Conservation (phyloP, 2,888 invertebrate genomes). For the Panopea generosa region DNA sequence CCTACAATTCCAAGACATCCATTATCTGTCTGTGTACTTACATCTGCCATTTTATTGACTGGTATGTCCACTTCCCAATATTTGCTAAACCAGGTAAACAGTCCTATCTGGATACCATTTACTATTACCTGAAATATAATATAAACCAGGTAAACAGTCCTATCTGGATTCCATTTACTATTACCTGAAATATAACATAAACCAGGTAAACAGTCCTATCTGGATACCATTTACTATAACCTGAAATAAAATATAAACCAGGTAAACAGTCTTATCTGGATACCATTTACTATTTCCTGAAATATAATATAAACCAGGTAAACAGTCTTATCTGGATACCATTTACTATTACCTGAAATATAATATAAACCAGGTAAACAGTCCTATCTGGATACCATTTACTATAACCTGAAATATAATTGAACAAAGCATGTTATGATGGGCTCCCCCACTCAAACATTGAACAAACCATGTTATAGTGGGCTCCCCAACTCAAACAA, state of each 20-base stretch:
- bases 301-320: slow-evolving; percentile 33
- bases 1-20: too few relatives aligned
- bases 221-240: slow-evolving; percentile 50
- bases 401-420: too few relatives aligned
- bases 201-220: slow-evolving; percentile 34
- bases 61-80: slow-evolving; percentile 44
- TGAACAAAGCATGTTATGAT: too few relatives aligned
- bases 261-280: slow-evolving; percentile 26
- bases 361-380: too few relatives aligned
- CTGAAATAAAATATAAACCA: slow-evolving; percentile 49
- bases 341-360: slow-evolving; percentile 51
- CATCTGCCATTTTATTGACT: slow-evolving; percentile 27
- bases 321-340: slow-evolving; percentile 40
- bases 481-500: too few relatives aligned
- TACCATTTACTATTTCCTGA: slow-evolving; percentile 52
- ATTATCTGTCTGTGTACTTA: slow-evolving; percentile 34
- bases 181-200: slow-evolving; percentile 37
- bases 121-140: slow-evolving; percentile 47
- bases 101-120: slow-evolving; percentile 46
- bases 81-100: slow-evolving; percentile 27
- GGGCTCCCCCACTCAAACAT: too few relatives aligned
- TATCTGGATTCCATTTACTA: slow-evolving; percentile 50
- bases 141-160: slow-evolving; percentile 28
- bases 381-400: too few relatives aligned
- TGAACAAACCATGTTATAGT: too few relatives aligned